Conservation (phyloP, 2,113 vertebrate genomes). For the Epinephelus cyanopodus region DNA sequence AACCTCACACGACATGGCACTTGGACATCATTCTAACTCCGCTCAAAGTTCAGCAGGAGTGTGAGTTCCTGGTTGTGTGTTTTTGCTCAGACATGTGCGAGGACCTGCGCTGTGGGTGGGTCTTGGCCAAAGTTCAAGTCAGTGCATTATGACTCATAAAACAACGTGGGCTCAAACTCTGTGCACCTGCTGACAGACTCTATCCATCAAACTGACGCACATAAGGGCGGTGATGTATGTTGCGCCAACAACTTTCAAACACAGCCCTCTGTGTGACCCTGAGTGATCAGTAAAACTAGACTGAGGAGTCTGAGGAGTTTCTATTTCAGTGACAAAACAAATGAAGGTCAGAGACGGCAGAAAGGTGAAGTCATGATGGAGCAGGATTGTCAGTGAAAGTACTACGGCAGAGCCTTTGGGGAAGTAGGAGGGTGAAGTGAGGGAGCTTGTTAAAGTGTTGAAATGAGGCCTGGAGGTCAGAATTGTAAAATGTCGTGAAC, state of each 20-base stretch:
- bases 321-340: background rate
- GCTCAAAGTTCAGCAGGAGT: slow-evolving; percentile 2
- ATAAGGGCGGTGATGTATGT: background rate
- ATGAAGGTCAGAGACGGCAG: background rate
- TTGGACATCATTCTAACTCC: background rate
- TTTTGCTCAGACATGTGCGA: slow-evolving; percentile 1
- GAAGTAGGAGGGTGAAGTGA: no score
- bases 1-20: background rate
- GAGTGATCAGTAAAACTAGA: background rate
- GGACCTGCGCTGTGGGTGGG: slow-evolving; percentile 22
- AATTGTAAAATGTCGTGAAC: no score
- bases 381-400: no score
- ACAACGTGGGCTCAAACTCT: slow-evolving; percentile 16
- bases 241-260: background rate
- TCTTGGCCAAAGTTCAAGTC: slow-evolving; percentile 61
- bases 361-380: background rate
- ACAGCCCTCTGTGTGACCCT: background rate
- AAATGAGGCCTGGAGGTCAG: no score
- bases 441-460: no score
- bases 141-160: slow-evolving; percentile 27
- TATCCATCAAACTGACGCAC: slow-evolving; percentile 11
- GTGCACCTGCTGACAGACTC: background rate
- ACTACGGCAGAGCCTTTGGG: no score
- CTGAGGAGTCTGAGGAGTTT: background rate
- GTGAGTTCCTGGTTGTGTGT: slow-evolving; percentile 16